A percentile compares a stretch with the other conserved stretches of the same genome.
Conservation (phyloP, 2,797 vertebrate species). For the Pitangus sulphuratus region DNA sequence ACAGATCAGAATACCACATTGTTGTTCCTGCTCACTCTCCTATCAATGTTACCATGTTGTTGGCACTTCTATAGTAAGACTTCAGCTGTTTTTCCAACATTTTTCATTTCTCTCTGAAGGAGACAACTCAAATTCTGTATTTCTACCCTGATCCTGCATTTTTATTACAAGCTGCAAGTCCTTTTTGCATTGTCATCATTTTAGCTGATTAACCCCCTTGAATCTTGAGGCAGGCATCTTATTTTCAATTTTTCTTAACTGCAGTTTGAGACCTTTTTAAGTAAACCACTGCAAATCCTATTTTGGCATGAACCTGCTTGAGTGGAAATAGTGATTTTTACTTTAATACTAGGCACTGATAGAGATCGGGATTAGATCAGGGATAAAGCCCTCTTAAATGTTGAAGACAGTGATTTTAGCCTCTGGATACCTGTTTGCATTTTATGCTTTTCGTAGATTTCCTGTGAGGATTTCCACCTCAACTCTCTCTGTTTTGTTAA, state of each 20-base stretch:
- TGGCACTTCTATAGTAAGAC: background rate
- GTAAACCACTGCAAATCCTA: background rate
- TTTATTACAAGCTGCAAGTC: background rate
- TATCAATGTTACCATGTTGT: background rate
- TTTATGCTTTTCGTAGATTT: background rate
- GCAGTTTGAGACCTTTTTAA: background rate
- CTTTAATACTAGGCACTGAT: background rate
- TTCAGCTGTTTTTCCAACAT: background rate
- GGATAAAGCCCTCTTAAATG: background rate
- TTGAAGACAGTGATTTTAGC: background rate
- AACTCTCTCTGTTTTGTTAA: background rate
- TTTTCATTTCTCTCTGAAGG: background rate
- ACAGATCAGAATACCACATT: background rate
- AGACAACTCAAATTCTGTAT: background rate
- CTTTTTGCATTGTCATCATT: background rate
- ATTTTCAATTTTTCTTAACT: background rate
- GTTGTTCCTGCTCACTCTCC: background rate
- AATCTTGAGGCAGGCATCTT: background rate
- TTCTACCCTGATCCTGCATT: background rate
- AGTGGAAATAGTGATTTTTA: background rate
- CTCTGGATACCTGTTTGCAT: background rate
- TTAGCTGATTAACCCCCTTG: background rate
- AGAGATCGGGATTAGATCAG: background rate
- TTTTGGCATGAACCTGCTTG: background rate
- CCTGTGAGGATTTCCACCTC: background rate